phyloP scores from a whole-genome alignment of 2,113 vertebrate genomes.

The Myotis yumanensis region DNA sequence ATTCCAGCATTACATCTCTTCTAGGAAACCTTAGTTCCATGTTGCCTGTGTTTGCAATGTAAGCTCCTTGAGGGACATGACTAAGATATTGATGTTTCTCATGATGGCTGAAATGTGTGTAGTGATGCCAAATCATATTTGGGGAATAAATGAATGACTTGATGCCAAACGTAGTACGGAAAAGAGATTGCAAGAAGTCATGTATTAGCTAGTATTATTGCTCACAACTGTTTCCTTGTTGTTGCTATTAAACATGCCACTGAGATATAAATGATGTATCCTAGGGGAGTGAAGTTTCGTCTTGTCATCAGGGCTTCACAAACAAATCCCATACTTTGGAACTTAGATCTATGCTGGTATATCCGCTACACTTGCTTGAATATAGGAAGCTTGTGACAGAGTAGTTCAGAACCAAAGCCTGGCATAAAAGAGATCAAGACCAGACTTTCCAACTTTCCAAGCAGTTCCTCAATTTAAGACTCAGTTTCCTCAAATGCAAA shows the following conservation, averaged over 20 bases:
- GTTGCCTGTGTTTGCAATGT: not conserved
- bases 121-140: constrained; percentile 28
- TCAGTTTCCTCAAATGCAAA: not conserved
- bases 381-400: not conserved
- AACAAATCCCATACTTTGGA: not conserved
- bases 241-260: not conserved
- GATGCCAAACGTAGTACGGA: constrained; percentile 3
- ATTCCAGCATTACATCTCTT: not conserved
- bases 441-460: not conserved
- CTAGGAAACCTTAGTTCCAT: constrained; percentile 1
- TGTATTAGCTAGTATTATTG: not conserved
- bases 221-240: constrained; percentile 41
- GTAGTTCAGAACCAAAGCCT: not conserved
- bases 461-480: not conserved
- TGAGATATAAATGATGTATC: not conserved
- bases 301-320: not conserved
- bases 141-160: constrained; percentile 39
- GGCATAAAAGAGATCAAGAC: not conserved
- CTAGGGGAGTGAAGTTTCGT: not conserved
- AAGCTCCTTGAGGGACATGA: not conserved
- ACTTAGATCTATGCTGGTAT: not conserved
- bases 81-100: not conserved
- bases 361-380: not conserved
- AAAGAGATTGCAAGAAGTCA: not conserved
- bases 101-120: not conserved